Evolutionary conservation across 1,140 invertebrate species (phyloP), one percentile per base, ranked within the genome.

Genomic region (Periplaneta americana): DNA sequence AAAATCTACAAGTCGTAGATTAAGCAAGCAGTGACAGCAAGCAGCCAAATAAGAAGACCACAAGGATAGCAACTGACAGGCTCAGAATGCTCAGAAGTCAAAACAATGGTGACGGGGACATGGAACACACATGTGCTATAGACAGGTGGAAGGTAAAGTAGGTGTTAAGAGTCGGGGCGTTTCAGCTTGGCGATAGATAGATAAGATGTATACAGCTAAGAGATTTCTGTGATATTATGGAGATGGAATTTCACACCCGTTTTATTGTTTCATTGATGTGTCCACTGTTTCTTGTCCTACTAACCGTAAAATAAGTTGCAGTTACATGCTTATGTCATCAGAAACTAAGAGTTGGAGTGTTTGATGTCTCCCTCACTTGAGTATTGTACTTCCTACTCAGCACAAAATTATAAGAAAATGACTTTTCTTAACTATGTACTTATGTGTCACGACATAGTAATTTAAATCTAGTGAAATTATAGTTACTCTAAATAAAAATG

Each of bases 1-100:
- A 78, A 22, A 48, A 36, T 78, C 28, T 34, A 78, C 77, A 78
- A 39, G 77, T 48, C 39, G 3, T 78, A 78, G 77, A 78, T 28
- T n/a, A 8, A 78, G 15, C 34, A 78, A 39, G 13, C 31, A 75
- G 74, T n/a, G n/a, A n/a, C n/a, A n/a, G n/a, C 48, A 66, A 66
- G 48, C 22, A 66, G 11, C 22, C 5, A 48, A 15, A 15, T 4
- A 8, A 18, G 39, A 11, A n/a, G 48, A 28, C 48, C 22, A 11
- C 48, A 6, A 6, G 48, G 48, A 28, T 28, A 28, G 6, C 48
- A 66, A 28, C 22, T 66, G 48, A 66, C 48, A n/a, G 48, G n/a
- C 22, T n/a, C 48, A 66, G 48, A 28, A 22, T 66, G 48, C 48
- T n/a, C 28, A n/a, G 39, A 66, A 66, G 48, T 66, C 48, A n/a